Base-by-base conservation (phyloP, 2,797 vertebrate genomes). In the Trichosurus vulpecula region DNA sequence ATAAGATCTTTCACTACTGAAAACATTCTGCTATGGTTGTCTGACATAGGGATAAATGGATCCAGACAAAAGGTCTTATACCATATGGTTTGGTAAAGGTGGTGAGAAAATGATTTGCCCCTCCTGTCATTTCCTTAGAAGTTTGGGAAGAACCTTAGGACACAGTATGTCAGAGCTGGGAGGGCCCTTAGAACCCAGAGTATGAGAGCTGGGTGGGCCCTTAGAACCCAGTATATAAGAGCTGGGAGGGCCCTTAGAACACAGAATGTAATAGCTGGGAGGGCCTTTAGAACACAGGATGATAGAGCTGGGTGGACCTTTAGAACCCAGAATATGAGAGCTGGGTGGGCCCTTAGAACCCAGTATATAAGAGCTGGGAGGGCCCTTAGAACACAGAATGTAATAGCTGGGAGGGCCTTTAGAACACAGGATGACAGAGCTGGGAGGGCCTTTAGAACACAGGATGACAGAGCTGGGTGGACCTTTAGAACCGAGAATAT, bases 21-120 rank as follows among this genome's bases (percentile, higher is more conserved):
- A 90, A 56, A 66, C 54, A 74, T 93, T 92, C 55, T 54, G 55
- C 12, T 91, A 53, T 54, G 87, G 52, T 53, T 6, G 52, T 94
- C 61, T 93, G 66, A 93, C 35, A 94, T 51, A 31, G 90, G 30
- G 12, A 2, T 53, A 52, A 1, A 2, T 22, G 89, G 94, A 90
- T 92, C 74, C 41, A 57, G 52, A 35, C 54, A 27, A 90, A 87
- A 47, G 1, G 6, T 90, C 93, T 91, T 31, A 35, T 74, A 31
- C 58, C 91, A 41, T 94, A 87, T 96, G 93, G 56, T 54, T 89
- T 94, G 29, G 56, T n/a, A 55, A 92, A 94, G 90, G n/a, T 53
- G 19, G 29, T 3, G 31, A 57, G 56, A 90, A 93, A 41, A 1
- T 0, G 4, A 4, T 25, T 51, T 6, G 1, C 61, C 41, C 16